phyloP scores from a whole-genome alignment of 2,797 vertebrate genomes.

The Poecilia velifera region DNA sequence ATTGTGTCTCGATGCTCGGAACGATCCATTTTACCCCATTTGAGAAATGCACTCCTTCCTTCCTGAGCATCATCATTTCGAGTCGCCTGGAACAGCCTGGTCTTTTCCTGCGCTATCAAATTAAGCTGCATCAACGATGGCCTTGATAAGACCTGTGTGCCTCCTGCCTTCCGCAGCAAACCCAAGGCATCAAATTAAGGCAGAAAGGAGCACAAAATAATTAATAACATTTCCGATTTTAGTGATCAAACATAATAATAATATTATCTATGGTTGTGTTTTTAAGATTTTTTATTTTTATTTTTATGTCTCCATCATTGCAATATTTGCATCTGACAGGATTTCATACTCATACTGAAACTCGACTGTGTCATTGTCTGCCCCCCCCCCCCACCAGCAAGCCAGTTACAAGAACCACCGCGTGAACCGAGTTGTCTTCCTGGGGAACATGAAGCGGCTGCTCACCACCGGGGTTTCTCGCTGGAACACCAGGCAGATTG shows the following conservation, averaged over 20 bases:
- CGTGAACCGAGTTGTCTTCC: slow-evolving; percentile 94
- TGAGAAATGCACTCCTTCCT: neutral
- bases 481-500: slow-evolving; percentile 98
- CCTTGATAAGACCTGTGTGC: slow-evolving; percentile 24
- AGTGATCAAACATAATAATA: neutral
- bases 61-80: neutral
- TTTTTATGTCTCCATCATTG: too few relatives aligned
- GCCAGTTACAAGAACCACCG: slow-evolving; percentile 96
- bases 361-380: slow-evolving; percentile 12
- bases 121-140: neutral
- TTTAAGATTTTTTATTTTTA: neutral
- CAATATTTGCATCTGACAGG: too few relatives aligned
- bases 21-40: neutral
- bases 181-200: slow-evolving; percentile 11
- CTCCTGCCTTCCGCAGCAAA: slow-evolving; percentile 13
- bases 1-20: neutral
- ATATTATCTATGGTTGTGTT: neutral
- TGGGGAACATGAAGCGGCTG: slow-evolving; percentile 94
- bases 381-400: slow-evolving; percentile 79
- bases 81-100: neutral
- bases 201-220: neutral
- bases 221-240: slow-evolving; percentile 4
- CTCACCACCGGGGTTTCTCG: slow-evolving; percentile 95
- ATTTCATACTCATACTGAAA: slow-evolving; percentile 1
- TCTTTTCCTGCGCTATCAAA: neutral